Evolutionary conservation across 2,113 vertebrate genomes (phyloP).

Genomic region (Enhydra lutris): DNA sequence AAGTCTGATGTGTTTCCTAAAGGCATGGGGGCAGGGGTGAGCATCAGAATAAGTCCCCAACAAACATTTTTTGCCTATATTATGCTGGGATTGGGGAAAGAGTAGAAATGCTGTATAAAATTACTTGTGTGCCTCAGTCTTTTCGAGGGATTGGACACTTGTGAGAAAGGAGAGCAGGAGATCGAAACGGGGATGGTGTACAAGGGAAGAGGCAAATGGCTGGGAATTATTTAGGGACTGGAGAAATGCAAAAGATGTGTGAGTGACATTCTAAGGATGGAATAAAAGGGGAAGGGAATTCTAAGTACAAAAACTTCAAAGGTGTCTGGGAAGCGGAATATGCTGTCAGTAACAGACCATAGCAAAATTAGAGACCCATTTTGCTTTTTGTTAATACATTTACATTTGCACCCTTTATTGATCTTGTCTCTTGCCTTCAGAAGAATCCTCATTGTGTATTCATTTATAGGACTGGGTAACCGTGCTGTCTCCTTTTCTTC

Average conservation of each 20-base stretch:
- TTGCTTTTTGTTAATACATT: conserved; percentile 19
- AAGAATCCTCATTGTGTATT: conserved; percentile 3
- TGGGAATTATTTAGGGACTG: neutral
- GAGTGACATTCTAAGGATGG: neutral
- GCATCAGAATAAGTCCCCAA: neutral
- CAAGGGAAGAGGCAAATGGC: neutral
- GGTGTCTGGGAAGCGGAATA: neutral
- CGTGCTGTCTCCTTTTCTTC: neutral
- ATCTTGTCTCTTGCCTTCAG: conserved; percentile 15
- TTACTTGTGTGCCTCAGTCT: neutral
- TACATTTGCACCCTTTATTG: neutral
- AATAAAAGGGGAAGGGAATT: neutral
- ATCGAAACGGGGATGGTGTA: neutral
- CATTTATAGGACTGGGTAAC: neutral
- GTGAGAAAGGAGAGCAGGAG: neutral
- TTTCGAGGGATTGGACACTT: neutral
- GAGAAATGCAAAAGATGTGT: neutral
- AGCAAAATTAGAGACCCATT: neutral
- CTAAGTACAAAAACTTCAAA: neutral
- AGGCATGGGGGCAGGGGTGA: neutral
- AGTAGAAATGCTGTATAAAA: neutral
- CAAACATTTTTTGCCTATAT: neutral
- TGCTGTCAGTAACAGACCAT: neutral
- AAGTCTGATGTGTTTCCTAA: neutral
- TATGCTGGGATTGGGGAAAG: neutral